Evolutionary conservation across 2,797 vertebrate species (phyloP), one percentile per base, ranked within the genome.

Genomic region (Macroramphosus scolopax): DNA sequence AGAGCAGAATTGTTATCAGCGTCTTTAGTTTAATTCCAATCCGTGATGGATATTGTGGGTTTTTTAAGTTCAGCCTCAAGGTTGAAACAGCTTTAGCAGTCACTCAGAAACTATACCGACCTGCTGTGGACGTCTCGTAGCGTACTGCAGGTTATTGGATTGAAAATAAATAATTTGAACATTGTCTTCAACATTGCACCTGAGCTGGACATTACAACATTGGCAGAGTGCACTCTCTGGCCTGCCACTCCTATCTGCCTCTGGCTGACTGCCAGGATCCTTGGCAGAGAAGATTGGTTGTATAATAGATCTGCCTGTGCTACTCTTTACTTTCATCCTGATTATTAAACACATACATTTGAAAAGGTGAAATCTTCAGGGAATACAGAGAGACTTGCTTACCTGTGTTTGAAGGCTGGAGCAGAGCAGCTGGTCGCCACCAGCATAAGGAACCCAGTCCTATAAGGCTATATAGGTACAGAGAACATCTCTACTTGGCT

Each of bases 111-210:
- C 74, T 61, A 59, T 76, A 75, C 63, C 68, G 68, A 82, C 57
- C 59, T 48, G 78, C 80, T 72, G 75, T 81, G 72, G 75, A 73
- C 70, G 70, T 76, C 61, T 58, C 65, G 63, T 63, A 62, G 63
- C 77, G 67, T 66, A 47, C 58, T 47, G 61, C 61, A 77, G 72
- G 70, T 80, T 78, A 83, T 77, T 78, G 75, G 68, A 81, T 72
- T 49, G 72, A 70, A 73, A 71, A 83, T 86, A 54, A 86, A 84
- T 88, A 78, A 82, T 76, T 79, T 81, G 82, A 79, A 83, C 63
- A 52, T 74, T 77, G 75, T 66, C 72, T 83, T 82, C 82, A 84
- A 85, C 81, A 83, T 83, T 78, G 68, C 68, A 75, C 77, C 75
- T 78, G 78, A 78, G 78, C 78, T 75, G 79, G 80, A 50, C 78